phyloP scores from a whole-genome alignment of 2,113 vertebrate genomes.

The Falco punctatus region DNA sequence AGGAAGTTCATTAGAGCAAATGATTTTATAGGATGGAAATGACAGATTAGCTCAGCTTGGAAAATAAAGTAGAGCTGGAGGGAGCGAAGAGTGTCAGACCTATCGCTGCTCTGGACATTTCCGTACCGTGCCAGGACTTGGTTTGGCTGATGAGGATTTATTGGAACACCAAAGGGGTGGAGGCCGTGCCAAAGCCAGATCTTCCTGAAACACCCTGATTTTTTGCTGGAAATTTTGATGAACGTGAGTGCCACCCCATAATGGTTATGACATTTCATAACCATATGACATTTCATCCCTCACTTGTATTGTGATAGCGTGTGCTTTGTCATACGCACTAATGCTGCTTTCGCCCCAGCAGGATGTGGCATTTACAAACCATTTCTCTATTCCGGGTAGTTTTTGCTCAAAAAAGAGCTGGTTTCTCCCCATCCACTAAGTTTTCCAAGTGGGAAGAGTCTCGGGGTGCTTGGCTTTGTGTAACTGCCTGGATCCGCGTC shows the following conservation, averaged over 20 bases:
- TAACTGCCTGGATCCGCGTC: neutral
- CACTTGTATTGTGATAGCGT: neutral
- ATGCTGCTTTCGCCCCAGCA: fast-evolving
- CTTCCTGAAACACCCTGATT: neutral
- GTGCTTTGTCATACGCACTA: neutral
- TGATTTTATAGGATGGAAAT: neutral
- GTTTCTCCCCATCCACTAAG: fast-evolving
- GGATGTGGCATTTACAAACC: neutral
- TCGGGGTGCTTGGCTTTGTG: neutral
- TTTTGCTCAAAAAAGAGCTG: neutral
- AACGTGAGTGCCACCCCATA: neutral
- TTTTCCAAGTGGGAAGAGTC: neutral
- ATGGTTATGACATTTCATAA: neutral
- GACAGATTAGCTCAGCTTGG: neutral
- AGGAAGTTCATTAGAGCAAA: neutral
- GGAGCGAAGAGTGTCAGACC: neutral
- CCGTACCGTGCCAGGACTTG: fast-evolving
- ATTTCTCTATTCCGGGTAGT: fast-evolving
- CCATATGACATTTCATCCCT: neutral
- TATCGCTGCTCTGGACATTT: fast-evolving
- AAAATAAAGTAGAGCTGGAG: neutral
- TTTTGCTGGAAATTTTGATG: neutral
- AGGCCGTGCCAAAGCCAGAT: fast-evolving
- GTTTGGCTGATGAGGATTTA: neutral
- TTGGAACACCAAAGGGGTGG: neutral